Base-by-base conservation (phyloP, 2,113 vertebrate genomes). In the Corvus hawaiiensis region DNA sequence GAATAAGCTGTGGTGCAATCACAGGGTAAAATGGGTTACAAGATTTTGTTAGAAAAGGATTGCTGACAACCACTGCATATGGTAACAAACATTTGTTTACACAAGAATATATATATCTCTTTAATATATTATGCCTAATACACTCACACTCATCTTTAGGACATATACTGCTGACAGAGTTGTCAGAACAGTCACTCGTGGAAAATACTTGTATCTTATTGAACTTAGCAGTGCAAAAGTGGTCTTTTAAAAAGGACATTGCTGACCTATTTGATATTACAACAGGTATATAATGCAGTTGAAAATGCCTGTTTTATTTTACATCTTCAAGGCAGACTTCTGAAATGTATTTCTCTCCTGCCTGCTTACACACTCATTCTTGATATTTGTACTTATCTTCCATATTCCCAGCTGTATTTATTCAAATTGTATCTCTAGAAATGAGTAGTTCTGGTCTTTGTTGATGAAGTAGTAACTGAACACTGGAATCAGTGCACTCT, bases 1-100 rank as follows among this genome's bases (percentile, higher is more conserved):
- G 51, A 83, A 51, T 8, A 66, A 69, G 41, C 24, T 46, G 37
- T 1, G 1, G 23, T 48, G 14, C 3, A 4, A 64, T 0, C 26
- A 5, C 32, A 81, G 16, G 10, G 16, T 73, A 72, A 90, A 63
- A 87, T 4, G 7, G 6, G 13, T 33, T 49, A 39, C 1, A 2
- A 12, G 16, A 41, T 13, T 89, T 64, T 4, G 41, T 49, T 46
- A 66, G 41, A 35, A 11, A 68, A 75, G 73, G 62, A 86, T 4
- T 55, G 30, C 43, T 68, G 46, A 3, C 7, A 52, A 61, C 8
- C 35, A 54, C 39, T 55, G 44, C 28, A 59, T 52, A 54, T 5
- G 13, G 44, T 52, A 90, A 62, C 12, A 88, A 58, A 49, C 14
- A 67, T 17, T 61, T 74, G 43, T 46, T 81, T 85, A 80, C 23